Conservation (phyloP, 2,113 vertebrate genomes). For the Speoplatyrhinus poulsoni region DNA sequence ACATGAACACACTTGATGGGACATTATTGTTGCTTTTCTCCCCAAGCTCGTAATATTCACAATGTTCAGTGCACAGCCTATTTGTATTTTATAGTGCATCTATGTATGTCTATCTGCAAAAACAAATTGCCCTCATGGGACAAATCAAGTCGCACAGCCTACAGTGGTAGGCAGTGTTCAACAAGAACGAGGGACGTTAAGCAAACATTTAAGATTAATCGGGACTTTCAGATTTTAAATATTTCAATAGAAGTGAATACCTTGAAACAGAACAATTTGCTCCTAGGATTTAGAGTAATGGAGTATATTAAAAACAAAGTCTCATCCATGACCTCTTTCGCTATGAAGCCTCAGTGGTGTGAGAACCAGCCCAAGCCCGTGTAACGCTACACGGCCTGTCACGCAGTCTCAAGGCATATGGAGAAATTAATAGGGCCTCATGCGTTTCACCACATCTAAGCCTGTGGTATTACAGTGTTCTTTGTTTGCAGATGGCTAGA, state of each 20-base stretch:
- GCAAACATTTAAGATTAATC: too few species aligned
- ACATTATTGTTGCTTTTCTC: too few species aligned
- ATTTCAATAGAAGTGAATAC: background rate
- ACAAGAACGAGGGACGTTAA: too few species aligned
- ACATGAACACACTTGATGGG: too few species aligned
- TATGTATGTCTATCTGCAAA: too few species aligned
- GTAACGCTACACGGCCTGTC: constrained; percentile 40
- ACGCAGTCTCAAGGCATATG: constrained; percentile 44
- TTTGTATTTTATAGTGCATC: too few species aligned
- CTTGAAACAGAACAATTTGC: background rate
- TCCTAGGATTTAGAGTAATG: constrained; percentile 3
- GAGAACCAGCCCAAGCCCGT: constrained; percentile 37
- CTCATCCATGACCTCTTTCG: constrained; percentile 38
- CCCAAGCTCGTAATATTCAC: too few species aligned
- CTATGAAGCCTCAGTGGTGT: constrained; percentile 23
- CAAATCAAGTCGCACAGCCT: too few species aligned
- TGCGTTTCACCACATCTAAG: constrained; percentile 46
- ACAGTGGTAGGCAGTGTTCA: too few species aligned
- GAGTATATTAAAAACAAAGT: background rate
- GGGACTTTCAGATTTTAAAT: too few species aligned
- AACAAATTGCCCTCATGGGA: too few species aligned
- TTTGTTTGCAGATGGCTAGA: constrained; percentile 25
- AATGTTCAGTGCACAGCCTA: too few species aligned
- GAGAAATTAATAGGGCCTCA: constrained; percentile 48
- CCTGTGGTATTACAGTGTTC: constrained; percentile 19